Base-by-base conservation (phyloP, 2,888 invertebrate species). In the Oscheius sp. region DNA sequence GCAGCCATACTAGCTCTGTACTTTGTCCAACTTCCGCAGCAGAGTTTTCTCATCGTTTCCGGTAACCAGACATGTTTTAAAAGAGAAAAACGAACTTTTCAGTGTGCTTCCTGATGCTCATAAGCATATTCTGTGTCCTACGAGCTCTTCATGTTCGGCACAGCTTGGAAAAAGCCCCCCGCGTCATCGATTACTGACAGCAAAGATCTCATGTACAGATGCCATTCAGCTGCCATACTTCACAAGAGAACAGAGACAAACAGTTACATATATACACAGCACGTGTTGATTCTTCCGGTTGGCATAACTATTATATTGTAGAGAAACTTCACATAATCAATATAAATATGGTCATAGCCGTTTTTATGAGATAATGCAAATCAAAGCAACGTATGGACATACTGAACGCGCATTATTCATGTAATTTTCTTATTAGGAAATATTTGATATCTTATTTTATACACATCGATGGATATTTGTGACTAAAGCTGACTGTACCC, bases 141-240 rank as follows among this genome's bases (percentile, higher is more conserved):
- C 33, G 73, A n/a, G 73, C 73, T 10, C 50, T 62, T 0, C 73
- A 73, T 57, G n/a, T 59, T 1, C 33, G 65, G 11, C 53, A 73
- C 48, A 58, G 73, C 47, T 65, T 73, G 47, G 73, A 73, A 11
- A 55, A 51, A 51, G 73, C 73, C 1, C 55, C 51, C 7, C 35
- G 53, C 7, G 55, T 73, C 11, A 59, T 58, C 11, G 73, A 73
- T 33, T 73, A 57, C 47, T 73, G 59, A 72, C 55, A 42, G 29
- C 21, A 63, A 21, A 29, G 68, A 68, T 68, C 68, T 68, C 68
- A 21, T 42, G 55, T 42, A 55, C 55, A 68, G 4, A 68, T 29
- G 59, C 59, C 59, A 60, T 55, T 42, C 13, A n/a, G 55, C 13
- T 42, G 68, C 68, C 68, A 68, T 68, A 68, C 68, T 42, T 21